Base-by-base conservation (phyloP, 2,797 vertebrate genomes). In the Otolemur crassicaudatus region DNA sequence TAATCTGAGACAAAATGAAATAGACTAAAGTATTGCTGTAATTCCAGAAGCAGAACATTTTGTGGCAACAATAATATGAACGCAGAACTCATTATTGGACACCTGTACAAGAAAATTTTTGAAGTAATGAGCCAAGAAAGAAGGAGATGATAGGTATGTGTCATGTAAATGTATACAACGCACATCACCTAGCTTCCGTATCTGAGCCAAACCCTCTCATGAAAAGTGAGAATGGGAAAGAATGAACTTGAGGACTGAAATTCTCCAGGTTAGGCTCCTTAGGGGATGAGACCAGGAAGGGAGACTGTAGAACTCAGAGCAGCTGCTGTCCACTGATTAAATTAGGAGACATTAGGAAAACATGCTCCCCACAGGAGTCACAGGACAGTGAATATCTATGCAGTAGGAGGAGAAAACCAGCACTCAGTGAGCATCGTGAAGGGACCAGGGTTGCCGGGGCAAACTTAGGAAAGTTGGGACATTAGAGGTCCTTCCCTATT, bases 1-100 rank as follows among this genome's bases (percentile, higher is more conserved):
- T 76, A 85, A 95, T 67, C 69, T 53, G 46, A 85, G 37, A 76
- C n/a, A 82, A 77, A 81, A 94, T 87, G 31, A 63, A 86, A 86
- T 40, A 80, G n/a, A 67, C 20, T n/a, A 29, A 90, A 87, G 49
- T 73, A 90, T 31, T 89, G 29, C 65, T 76, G 10, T 75, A 69
- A 31, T 92, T 94, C 86, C 81, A 95, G 81, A 90, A 83, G 69
- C 6, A 77, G 49, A 75, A 31, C 31, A 67, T 60, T 67, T 67
- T 73, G 67, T 58, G 53, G n/a, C 10, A 25, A 11, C 65, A 91
- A 27, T 61, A 86, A 76, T 49, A 77, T 10, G 19, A 79, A 80
- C 37, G 40, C 5, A 53, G 40, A 60, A 4, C 22, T 82, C 65
- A 89, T 70, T 65, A 85, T 49, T 77, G 80, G 92, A 81, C 58